Evolutionary conservation across 2,797 vertebrate species (phyloP).

Genomic region (Leptoclinus maculatus): DNA sequence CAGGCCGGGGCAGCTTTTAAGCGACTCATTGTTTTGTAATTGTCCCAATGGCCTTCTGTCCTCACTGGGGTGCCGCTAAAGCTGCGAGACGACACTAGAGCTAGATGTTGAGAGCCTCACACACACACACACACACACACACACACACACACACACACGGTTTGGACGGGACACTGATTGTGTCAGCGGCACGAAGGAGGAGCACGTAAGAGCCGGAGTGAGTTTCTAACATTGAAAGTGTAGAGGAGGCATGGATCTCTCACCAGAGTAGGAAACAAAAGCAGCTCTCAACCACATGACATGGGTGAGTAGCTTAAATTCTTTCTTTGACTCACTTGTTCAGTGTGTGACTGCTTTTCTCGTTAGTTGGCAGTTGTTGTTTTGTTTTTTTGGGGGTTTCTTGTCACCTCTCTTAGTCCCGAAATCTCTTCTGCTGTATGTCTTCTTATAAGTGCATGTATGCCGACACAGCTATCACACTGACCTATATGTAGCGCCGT

Average conservation of each 20-base stretch:
- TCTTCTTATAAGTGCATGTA: slow-evolving; percentile 2
- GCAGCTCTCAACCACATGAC: slow-evolving; percentile 58
- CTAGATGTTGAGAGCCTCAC: slow-evolving; percentile 33
- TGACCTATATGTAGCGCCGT: slow-evolving; percentile 69
- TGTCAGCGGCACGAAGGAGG: slow-evolving; percentile 30
- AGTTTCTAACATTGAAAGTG: slow-evolving; percentile 25
- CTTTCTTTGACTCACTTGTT: neutral
- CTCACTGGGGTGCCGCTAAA: slow-evolving; percentile 42
- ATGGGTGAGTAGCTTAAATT: slow-evolving; percentile 74
- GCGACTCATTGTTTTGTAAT: slow-evolving; percentile 83
- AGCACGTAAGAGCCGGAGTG: slow-evolving; percentile 12
- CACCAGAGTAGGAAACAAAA: slow-evolving; percentile 37
- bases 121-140: slow-evolving; percentile 6
- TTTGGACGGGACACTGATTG: slow-evolving; percentile 18
- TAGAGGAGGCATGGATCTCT: slow-evolving; percentile 47
- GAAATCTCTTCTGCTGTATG: neutral
- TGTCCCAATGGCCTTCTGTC: slow-evolving; percentile 76
- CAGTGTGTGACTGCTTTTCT: neutral
- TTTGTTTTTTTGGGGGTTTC: neutral
- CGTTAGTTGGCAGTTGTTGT: neutral
- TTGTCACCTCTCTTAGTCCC: neutral
- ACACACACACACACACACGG: neutral
- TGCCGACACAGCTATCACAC: slow-evolving; percentile 36
- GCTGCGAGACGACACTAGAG: slow-evolving; percentile 46
- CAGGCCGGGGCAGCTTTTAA: slow-evolving; percentile 57